Percentiles rank a stretch among this genome's conserved stretches.
These are phyloP conservation scores for Lophotis ruficrista DNA, from an alignment of 2,113 vertebrate genomes.

Conservation along the genomic window DNA sequence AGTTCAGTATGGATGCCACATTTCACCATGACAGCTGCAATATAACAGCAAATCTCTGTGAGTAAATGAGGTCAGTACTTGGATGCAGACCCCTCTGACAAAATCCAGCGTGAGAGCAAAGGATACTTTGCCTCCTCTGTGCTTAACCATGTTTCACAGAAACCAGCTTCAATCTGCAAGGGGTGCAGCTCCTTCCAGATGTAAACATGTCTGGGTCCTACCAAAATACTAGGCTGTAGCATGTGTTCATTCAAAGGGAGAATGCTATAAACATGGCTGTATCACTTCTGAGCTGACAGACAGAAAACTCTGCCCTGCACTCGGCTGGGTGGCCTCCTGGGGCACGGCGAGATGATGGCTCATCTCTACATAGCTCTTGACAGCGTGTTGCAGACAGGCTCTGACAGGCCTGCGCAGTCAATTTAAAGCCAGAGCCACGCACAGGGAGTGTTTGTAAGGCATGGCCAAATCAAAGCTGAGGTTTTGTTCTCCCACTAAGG, in stretches of 20 bases:
- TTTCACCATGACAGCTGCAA: not conserved
- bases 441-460: not conserved
- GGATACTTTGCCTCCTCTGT: not conserved
- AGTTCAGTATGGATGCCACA: not conserved
- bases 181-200: not conserved
- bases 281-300: accelerated
- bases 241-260: not conserved
- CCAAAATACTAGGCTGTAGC: not conserved
- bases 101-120: not conserved
- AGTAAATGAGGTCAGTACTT: not conserved
- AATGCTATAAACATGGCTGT: not conserved
- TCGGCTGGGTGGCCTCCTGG: accelerated
- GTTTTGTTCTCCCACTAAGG: not conserved
- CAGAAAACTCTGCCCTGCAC: accelerated
- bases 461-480: not conserved
- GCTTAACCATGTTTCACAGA: not conserved
- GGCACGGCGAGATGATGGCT: not conserved
- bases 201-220: not conserved
- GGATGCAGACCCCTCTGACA: not conserved
- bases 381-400: not conserved
- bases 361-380: not conserved
- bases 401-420: not conserved
- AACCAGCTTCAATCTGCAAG: not conserved
- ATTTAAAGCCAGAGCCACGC: not conserved
- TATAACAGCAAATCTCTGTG: not conserved